These are phyloP conservation scores for Sinella curviseta DNA, from an alignment of 1,140 invertebrate genomes.

Conservation along the genomic window DNA sequence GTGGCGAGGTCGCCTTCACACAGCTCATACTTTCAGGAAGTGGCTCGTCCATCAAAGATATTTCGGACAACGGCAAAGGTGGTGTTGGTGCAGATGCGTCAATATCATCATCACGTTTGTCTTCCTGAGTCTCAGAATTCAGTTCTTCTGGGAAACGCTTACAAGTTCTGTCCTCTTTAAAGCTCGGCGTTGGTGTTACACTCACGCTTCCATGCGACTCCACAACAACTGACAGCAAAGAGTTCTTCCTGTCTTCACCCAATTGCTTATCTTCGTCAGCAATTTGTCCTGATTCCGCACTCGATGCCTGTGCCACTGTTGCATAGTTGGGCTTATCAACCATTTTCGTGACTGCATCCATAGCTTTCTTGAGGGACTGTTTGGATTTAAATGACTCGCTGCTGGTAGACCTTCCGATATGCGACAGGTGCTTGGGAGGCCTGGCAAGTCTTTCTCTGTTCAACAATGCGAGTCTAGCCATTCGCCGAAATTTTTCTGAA, in stretches of 20 bases:
- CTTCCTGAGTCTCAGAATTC: neutral
- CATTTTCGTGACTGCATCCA: slow-evolving; percentile 68
- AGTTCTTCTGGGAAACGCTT: neutral
- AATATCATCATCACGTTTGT: neutral
- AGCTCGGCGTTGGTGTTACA: neutral
- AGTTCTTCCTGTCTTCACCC: neutral
- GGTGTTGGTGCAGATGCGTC: neutral
- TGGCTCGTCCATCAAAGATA: neutral
- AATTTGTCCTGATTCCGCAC: neutral
- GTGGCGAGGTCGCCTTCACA: neutral
- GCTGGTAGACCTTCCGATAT: slow-evolving; percentile 72
- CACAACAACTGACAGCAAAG: neutral
- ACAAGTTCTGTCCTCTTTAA: neutral
- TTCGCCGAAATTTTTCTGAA: slow-evolving; percentile 67
- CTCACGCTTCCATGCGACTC: neutral
- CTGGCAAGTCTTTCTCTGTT: slow-evolving; percentile 32
- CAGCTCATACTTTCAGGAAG: neutral
- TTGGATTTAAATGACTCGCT: slow-evolving; percentile 69
- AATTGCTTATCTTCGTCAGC: neutral
- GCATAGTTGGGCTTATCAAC: slow-evolving; percentile 53
- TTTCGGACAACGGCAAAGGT: neutral
- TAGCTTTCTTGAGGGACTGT: slow-evolving; percentile 71
- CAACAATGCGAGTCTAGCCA: slow-evolving; percentile 68
- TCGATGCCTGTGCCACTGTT: neutral
- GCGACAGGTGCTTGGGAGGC: slow-evolving; percentile 56